Evolutionary conservation across 2,888 invertebrate species (phyloP).

Genomic region (Latrodectus elegans): DNA sequence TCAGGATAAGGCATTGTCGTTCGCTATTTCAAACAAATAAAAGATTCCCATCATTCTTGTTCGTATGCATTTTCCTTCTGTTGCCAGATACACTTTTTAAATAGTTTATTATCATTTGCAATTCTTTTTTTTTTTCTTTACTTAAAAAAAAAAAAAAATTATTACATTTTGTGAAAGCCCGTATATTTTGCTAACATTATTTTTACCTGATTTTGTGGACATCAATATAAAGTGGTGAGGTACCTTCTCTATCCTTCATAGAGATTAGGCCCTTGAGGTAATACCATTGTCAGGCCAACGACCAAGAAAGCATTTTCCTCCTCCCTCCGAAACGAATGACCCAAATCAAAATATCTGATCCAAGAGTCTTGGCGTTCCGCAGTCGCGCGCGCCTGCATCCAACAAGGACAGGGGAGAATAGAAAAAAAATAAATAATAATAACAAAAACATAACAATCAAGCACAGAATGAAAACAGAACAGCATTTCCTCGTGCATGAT

Average conservation of each 20-base stretch:
- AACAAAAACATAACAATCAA: not conserved
- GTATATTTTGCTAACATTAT: too few species aligned
- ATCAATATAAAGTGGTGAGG: too few species aligned
- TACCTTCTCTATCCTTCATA: not conserved
- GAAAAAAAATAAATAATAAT: not conserved
- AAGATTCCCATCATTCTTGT: too few species aligned
- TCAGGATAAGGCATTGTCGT: too few species aligned
- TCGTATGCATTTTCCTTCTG: too few species aligned
- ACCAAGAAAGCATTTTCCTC: conserved; percentile 18
- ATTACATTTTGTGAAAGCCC: too few species aligned
- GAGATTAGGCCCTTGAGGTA: not conserved
- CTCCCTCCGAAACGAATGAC: conserved; percentile 26
- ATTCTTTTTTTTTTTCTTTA: too few species aligned
- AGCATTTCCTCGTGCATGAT: not conserved
- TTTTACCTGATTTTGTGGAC: too few species aligned
- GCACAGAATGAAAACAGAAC: not conserved
- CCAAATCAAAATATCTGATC: conserved; percentile 53
- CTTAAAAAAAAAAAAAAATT: too few species aligned
- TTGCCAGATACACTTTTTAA: too few species aligned
- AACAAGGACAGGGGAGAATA: conserved; percentile 11
- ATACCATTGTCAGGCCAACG: conserved; percentile 25
- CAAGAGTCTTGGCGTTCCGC: conserved; percentile 26
- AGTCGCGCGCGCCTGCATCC: not conserved
- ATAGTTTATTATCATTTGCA: too few species aligned
- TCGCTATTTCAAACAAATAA: too few species aligned